Conservation (phyloP, 2,113 vertebrate genomes). For the Chaetorhynchus papuensis region DNA sequence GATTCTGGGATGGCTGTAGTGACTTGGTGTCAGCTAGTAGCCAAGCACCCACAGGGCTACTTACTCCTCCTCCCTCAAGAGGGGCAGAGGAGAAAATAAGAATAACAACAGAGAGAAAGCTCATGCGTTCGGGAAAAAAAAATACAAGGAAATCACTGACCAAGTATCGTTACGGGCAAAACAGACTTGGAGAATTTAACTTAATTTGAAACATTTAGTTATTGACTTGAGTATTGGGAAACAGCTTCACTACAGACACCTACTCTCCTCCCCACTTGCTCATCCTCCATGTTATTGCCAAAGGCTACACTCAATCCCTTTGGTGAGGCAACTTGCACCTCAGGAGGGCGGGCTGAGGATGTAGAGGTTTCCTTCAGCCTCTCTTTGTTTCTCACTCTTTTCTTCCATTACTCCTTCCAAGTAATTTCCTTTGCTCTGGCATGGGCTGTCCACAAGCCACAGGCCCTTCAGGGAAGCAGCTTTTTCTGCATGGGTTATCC, state of each 20-base stretch:
- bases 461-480: background rate
- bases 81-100: background rate
- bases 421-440: background rate
- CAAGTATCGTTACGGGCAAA: background rate
- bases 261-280: background rate
- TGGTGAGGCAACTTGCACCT: background rate
- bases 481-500: background rate
- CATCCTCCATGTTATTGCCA: background rate
- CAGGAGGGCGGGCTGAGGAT: background rate
- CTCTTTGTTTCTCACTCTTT: background rate
- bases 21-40: background rate
- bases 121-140: fast-evolving
- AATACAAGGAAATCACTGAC: background rate
- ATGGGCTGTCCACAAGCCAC: background rate
- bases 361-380: background rate
- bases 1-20: background rate
- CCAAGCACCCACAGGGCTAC: background rate
- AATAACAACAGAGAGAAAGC: background rate
- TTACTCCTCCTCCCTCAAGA: background rate
- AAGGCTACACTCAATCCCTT: background rate
- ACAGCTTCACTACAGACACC: background rate
- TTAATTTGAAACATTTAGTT: background rate
- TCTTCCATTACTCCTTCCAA: background rate
- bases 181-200: background rate
- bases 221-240: background rate